phyloP scores from a whole-genome alignment of 2,113 vertebrate species.

The Orthonyx spaldingii region DNA sequence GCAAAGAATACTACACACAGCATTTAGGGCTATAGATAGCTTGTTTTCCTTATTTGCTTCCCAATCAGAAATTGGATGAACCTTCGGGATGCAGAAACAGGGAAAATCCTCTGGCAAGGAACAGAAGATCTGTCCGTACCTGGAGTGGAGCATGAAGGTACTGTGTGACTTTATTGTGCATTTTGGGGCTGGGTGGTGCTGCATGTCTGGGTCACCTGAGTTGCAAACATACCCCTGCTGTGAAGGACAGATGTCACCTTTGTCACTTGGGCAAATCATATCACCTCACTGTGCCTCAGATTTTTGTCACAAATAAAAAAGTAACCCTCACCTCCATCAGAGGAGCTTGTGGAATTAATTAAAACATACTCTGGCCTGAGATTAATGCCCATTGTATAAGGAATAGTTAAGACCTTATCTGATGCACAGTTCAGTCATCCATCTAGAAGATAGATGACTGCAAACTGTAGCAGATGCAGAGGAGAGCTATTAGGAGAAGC shows the following conservation, averaged over 20 bases:
- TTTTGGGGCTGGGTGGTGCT: neutral
- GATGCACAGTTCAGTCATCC: neutral
- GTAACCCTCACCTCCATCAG: neutral
- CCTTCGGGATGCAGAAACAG: conserved; percentile 96
- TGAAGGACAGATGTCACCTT: neutral
- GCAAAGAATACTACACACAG: neutral
- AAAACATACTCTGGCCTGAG: conserved; percentile 5
- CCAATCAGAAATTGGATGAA: conserved; percentile 97
- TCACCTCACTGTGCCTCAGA: neutral
- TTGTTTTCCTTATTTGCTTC: conserved; percentile 68
- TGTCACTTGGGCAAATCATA: neutral
- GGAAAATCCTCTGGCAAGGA: conserved; percentile 98
- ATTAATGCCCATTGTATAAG: conserved; percentile 8
- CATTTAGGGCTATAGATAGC: neutral
- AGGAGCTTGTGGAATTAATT: conserved; percentile 16
- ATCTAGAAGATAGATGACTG: neutral
- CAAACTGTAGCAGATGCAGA: neutral
- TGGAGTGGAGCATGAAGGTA: conserved; percentile 98
- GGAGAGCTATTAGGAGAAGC: neutral
- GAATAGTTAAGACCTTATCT: neutral
- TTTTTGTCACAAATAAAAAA: neutral
- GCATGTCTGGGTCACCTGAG: neutral
- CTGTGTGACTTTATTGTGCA: neutral
- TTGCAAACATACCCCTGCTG: neutral
- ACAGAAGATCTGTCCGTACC: conserved; percentile 96